phyloP scores from a whole-genome alignment of 2,797 vertebrate genomes.

The Balearica regulorum region DNA sequence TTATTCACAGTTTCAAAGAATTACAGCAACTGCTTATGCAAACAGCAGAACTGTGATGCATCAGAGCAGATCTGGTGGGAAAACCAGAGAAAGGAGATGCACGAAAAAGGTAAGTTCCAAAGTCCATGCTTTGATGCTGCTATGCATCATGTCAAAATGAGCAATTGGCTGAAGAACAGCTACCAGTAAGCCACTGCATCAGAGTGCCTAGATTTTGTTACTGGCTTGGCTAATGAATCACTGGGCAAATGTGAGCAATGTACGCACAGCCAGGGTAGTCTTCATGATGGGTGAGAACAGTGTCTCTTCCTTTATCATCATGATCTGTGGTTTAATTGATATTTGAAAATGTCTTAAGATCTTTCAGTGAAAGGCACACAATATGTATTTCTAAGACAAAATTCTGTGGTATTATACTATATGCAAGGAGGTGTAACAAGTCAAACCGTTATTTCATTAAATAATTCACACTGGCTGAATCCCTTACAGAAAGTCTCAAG shows the following conservation, averaged over 20 bases:
- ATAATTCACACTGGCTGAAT: constrained; percentile 25
- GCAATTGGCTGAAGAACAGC: not conserved
- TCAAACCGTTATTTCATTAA: not conserved
- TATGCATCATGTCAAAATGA: not conserved
- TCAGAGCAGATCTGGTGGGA: constrained; percentile 8
- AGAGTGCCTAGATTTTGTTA: not conserved
- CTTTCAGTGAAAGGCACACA: not conserved
- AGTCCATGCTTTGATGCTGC: not conserved
- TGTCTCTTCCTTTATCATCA: not conserved
- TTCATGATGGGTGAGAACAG: not conserved
- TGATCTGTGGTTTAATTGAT: not conserved
- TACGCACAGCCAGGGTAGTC: not conserved
- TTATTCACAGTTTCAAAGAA: not conserved
- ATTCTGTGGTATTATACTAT: not conserved
- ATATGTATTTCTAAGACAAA: not conserved
- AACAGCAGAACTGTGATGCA: not conserved
- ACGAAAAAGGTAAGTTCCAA: constrained; percentile 14
- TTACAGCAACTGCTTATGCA: not conserved
- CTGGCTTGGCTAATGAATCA: constrained; percentile 28
- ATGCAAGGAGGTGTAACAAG: not conserved
- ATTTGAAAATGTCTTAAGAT: not conserved
- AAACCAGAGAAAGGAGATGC: constrained; percentile 12
- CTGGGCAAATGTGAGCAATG: constrained; percentile 6
- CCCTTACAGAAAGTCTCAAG: constrained; percentile 10
- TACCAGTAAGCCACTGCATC: constrained; percentile 4